Evolutionary conservation across 2,113 vertebrate species (phyloP).

Genomic region (Danionella cerebrum): DNA sequence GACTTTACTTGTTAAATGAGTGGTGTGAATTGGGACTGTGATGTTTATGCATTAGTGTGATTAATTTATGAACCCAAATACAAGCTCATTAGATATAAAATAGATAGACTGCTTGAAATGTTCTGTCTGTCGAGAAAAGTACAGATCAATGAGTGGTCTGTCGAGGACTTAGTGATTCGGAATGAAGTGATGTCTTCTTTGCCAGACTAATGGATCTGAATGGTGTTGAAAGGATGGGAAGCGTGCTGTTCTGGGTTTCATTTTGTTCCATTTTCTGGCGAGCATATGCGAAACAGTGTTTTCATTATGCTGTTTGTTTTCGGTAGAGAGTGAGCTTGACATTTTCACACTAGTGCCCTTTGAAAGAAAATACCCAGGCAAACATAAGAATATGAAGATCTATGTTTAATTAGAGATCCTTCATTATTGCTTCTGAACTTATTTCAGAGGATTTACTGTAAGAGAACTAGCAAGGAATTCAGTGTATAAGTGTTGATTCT

Average conservation of each 20-base stretch:
- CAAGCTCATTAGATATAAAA: constrained; percentile 20
- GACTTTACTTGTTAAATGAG: background rate
- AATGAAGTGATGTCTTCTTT: background rate
- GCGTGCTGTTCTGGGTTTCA: background rate
- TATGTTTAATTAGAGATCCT: background rate
- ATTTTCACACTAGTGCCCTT: constrained; percentile 8
- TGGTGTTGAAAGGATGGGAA: background rate
- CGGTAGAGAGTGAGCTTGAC: background rate
- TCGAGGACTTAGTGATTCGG: background rate
- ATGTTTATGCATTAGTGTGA: constrained; percentile 15
- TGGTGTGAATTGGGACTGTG: constrained; percentile 10
- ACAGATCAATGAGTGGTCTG: constrained; percentile 10
- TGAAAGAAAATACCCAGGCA: background rate
- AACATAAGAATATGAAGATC: background rate
- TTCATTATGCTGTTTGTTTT: background rate
- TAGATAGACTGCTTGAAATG: constrained; percentile 1
- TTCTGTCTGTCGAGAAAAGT: background rate
- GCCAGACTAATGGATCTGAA: background rate
- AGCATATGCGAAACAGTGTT: constrained; percentile 7
- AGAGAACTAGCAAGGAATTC: no score
- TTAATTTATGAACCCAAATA: background rate
- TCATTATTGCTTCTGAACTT: background rate
- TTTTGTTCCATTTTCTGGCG: background rate
- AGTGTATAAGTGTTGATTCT: no score
- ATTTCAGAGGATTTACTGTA: no score